Evolutionary conservation across 1,140 invertebrate genomes (phyloP).

Genomic region (Sitodiplosis mosellana): DNA sequence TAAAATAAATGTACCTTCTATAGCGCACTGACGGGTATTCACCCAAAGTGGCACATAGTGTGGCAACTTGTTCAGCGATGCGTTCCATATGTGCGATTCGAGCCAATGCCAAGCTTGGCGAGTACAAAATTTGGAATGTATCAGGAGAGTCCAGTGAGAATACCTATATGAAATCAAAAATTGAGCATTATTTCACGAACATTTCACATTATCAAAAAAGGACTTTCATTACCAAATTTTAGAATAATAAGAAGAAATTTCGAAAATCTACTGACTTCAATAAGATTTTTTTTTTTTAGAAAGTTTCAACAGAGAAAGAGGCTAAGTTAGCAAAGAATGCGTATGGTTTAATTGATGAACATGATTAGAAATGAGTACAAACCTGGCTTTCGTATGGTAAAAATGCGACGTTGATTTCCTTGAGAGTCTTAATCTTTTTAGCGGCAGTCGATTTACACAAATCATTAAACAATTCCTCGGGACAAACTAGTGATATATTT

Average conservation of each 20-base stretch:
- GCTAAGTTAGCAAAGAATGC: no score
- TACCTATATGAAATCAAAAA: conserved; percentile 40
- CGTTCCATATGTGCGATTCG: conserved; percentile 71
- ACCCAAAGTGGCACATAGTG: conserved; percentile 95
- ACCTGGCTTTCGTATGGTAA: conserved; percentile 98
- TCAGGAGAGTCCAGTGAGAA: conserved; percentile 93
- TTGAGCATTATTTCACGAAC: not conserved
- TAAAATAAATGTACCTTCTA: conserved; percentile 40
- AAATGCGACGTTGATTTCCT: conserved; percentile 99
- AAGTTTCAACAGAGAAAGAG: no score
- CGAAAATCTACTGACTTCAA: no score
- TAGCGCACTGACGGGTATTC: conserved; percentile 97
- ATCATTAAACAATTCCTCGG: conserved; percentile 85
- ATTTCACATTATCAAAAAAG: no score
- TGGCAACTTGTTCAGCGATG: conserved; percentile 97
- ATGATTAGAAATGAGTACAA: conserved; percentile 15
- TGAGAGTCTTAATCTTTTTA: conserved; percentile 94
- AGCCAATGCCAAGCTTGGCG: conserved; percentile 57
- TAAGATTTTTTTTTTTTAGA: no score
- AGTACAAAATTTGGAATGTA: conserved; percentile 94
- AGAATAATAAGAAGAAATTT: no score
- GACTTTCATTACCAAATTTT: no score
- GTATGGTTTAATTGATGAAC: no score
- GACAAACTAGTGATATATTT: conserved; percentile 48
- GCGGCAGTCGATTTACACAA: conserved; percentile 88